Base-by-base conservation (phyloP, 2,888 invertebrate genomes). In the Microdon myrmicae region DNA sequence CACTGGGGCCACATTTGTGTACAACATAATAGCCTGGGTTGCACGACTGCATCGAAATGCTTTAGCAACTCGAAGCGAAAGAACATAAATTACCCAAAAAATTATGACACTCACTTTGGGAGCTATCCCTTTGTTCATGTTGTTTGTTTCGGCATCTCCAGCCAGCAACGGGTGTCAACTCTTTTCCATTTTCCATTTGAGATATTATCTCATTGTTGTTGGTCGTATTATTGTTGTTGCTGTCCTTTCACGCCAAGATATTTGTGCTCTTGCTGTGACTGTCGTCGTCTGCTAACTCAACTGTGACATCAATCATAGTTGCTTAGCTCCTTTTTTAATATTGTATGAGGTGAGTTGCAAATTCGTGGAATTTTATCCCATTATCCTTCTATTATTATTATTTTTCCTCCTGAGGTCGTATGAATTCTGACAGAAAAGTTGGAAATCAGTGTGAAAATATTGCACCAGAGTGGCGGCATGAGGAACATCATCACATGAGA, bases 301-400 rank as follows among this genome's bases (percentile, higher is more conserved):
- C 53, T 47, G 47, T 41, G 59, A 53, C 59, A 60, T 60, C 59
- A 60, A 60, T 60, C 53, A 47, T 55, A 45, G 45, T 59, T 47
- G 25, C 17, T 19, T 45, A n/a, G 26, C 14, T 53, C 17, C n/a
- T n/a, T n/a, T n/a, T n/a, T n/a, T n/a, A n/a, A n/a, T n/a, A n/a
- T n/a, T n/a, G n/a, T n/a, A n/a, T n/a, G n/a, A n/a, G n/a, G n/a
- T n/a, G n/a, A n/a, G n/a, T n/a, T n/a, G n/a, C n/a, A n/a, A n/a
- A n/a, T n/a, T n/a, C n/a, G n/a, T n/a, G n/a, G n/a, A n/a, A n/a
- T n/a, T n/a, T n/a, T n/a, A n/a, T n/a, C n/a, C n/a, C n/a, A n/a
- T n/a, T n/a, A n/a, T n/a, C n/a, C n/a, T n/a, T n/a, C n/a, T n/a
- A n/a, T n/a, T n/a, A n/a, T n/a, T n/a, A n/a, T n/a, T n/a, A n/a